Conservation (phyloP, 2,888 invertebrate genomes). For the Andrena haemorrhoa region DNA sequence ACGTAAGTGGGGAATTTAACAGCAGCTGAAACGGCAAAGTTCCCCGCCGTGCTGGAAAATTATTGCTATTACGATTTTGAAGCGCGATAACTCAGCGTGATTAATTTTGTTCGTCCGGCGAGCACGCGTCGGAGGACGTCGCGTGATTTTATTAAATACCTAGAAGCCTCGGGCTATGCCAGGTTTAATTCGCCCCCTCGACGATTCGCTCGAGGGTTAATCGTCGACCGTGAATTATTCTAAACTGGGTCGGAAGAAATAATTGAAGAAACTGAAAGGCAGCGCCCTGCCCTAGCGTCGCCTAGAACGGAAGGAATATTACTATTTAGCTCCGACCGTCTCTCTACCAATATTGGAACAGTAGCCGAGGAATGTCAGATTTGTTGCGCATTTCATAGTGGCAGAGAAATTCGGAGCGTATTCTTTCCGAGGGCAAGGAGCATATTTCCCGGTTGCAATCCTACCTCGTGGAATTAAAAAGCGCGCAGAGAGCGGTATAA, state of each 20-base stretch:
- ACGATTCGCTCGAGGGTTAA: slow-evolving; percentile 33
- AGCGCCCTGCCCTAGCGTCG: background rate
- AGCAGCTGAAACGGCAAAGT: slow-evolving; percentile 44
- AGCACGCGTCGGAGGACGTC: slow-evolving; percentile 20
- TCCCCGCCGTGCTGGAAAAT: slow-evolving; percentile 49
- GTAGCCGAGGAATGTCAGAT: slow-evolving; percentile 21
- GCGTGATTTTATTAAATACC: slow-evolving; percentile 57
- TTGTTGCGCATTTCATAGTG: slow-evolving; percentile 9
- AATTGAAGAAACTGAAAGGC: slow-evolving; percentile 25
- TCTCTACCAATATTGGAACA: slow-evolving; percentile 29
- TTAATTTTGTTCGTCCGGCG: slow-evolving; percentile 52
- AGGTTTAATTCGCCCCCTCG: slow-evolving; percentile 41
- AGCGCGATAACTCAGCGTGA: slow-evolving; percentile 63
- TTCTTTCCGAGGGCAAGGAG: slow-evolving; percentile 7
- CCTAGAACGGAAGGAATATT: background rate
- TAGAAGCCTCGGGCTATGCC: slow-evolving; percentile 5
- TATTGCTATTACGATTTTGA: slow-evolving; percentile 60
- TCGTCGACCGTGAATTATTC: background rate
- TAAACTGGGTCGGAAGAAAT: slow-evolving; percentile 2
- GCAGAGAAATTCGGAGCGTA: slow-evolving; percentile 3
- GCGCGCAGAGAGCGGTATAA: slow-evolving; percentile 14
- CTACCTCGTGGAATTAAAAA: slow-evolving; percentile 32
- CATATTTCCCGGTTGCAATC: background rate
- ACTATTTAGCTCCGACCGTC: background rate
- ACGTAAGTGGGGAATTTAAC: slow-evolving; percentile 56